Conservation (phyloP, 2,113 vertebrate genomes). For the Osmerus eperlanus region DNA sequence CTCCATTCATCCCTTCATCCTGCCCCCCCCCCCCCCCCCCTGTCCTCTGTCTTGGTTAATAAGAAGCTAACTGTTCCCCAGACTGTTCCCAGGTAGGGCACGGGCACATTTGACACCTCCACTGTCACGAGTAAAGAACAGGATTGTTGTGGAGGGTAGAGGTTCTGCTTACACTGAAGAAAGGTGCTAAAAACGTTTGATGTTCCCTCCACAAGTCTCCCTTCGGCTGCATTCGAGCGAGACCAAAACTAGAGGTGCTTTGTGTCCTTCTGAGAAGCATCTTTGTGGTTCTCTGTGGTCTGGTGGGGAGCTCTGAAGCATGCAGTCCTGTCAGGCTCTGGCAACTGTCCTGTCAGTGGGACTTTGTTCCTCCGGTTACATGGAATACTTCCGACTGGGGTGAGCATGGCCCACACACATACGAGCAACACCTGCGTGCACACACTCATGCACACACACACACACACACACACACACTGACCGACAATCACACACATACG, state of each 20-base stretch:
- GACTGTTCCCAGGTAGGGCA: slow-evolving; percentile 49
- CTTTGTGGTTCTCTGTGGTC: too few species aligned
- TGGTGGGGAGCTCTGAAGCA: not conserved
- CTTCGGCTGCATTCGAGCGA: too few species aligned
- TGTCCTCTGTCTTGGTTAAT: slow-evolving; percentile 48
- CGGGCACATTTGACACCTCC: slow-evolving; percentile 52
- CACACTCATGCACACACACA: not conserved
- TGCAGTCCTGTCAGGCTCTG: slow-evolving; percentile 11
- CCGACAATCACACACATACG: not conserved
- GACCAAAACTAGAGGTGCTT: too few species aligned
- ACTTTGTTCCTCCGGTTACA: not conserved
- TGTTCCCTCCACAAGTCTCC: too few species aligned
- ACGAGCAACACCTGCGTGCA: not conserved
- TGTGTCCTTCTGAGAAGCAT: too few species aligned
- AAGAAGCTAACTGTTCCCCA: slow-evolving; percentile 63
- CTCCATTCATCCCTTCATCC: slow-evolving; percentile 56
- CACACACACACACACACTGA: not conserved
- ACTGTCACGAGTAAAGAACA: slow-evolving; percentile 5
- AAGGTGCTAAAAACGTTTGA: too few species aligned
- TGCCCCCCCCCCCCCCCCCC: slow-evolving; percentile 16
- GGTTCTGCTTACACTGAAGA: not conserved
- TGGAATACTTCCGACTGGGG: not conserved
- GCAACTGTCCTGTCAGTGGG: not conserved
- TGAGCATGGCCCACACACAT: not conserved
- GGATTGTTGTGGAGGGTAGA: not conserved